Evolutionary conservation across 2,888 invertebrate genomes (phyloP).

Genomic region (Lasioglossum villosulum): DNA sequence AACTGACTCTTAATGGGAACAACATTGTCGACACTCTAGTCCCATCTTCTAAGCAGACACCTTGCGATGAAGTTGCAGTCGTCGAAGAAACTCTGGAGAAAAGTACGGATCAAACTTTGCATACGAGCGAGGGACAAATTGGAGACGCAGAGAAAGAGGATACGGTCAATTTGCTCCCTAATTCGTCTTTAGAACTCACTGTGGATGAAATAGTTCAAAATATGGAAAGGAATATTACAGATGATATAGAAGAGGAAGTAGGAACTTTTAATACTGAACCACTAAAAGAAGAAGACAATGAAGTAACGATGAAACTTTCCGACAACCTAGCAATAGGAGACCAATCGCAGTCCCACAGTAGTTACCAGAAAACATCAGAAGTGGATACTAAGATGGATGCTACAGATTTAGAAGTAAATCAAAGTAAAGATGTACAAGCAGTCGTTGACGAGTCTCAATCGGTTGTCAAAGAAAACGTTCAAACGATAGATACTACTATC

Average conservation of each 20-base stretch:
- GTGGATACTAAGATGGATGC: no score
- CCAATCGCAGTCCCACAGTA: no score
- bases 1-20: slow-evolving; percentile 87
- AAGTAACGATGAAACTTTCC: background rate
- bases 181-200: slow-evolving; percentile 58
- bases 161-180: background rate
- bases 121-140: background rate
- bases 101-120: background rate
- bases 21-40: slow-evolving; percentile 88
- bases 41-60: slow-evolving; percentile 82
- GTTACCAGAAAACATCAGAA: background rate
- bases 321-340: background rate
- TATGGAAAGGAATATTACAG: slow-evolving; percentile 49
- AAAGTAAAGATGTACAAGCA: background rate
- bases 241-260: slow-evolving; percentile 20
- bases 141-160: background rate
- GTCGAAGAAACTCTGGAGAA: background rate
- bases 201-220: slow-evolving; percentile 71
- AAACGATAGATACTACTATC: background rate
- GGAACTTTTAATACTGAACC: background rate
- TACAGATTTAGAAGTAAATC: background rate
- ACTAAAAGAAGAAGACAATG: background rate
- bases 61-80: background rate
- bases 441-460: background rate
- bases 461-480: background rate